These are phyloP conservation scores for Myodes glareolus DNA, from an alignment of 2,113 vertebrate genomes.

Conservation along the genomic window DNA sequence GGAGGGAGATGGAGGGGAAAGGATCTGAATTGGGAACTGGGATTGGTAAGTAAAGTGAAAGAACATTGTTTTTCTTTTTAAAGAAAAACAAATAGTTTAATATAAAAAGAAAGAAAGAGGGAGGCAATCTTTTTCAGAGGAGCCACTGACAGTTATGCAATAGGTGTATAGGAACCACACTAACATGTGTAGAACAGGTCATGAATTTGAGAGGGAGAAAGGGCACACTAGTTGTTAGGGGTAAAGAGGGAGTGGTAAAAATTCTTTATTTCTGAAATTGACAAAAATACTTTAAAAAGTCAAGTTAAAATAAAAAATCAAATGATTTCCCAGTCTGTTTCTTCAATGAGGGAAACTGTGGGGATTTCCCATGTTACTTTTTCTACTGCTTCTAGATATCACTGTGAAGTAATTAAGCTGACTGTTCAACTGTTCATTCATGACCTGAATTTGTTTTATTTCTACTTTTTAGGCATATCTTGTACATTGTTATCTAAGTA, in stretches of 20 bases:
- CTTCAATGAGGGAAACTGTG: background rate
- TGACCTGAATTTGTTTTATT: background rate
- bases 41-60: too few species aligned
- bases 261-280: too few species aligned
- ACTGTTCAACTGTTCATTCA: background rate
- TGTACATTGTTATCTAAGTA: background rate
- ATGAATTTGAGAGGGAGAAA: background rate
- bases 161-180: background rate
- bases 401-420: background rate
- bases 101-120: background rate
- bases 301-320: background rate
- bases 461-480: background rate
- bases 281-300: background rate
- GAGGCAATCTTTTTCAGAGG: background rate
- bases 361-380: too few species aligned
- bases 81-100: too few species aligned
- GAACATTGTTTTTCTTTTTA: too few species aligned
- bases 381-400: background rate
- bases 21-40: too few species aligned
- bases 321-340: background rate
- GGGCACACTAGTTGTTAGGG: background rate
- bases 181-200: background rate
- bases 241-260: background rate
- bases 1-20: too few species aligned
- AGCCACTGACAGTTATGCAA: background rate